Evolutionary conservation across 2,797 vertebrate species (phyloP).

Genomic region (Poecilia wingei): DNA sequence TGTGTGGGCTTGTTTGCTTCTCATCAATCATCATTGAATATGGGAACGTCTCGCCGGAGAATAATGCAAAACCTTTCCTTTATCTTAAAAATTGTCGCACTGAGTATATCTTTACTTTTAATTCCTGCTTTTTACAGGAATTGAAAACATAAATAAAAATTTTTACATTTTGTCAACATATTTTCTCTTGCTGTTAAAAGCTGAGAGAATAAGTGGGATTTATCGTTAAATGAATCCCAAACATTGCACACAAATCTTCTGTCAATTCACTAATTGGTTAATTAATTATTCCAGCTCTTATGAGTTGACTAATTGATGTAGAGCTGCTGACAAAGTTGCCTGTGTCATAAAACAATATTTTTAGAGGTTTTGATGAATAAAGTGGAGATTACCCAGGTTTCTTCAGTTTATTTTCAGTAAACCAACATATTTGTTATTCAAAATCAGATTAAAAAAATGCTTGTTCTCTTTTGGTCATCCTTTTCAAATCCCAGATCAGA

Average conservation of each 20-base stretch:
- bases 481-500: slow-evolving; percentile 27
- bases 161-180: background rate
- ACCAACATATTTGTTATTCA: slow-evolving; percentile 11
- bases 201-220: slow-evolving; percentile 4
- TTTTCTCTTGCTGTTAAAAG: background rate
- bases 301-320: slow-evolving; percentile 15
- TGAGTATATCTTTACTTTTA: background rate
- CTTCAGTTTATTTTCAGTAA: slow-evolving; percentile 22
- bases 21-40: background rate
- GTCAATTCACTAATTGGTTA: slow-evolving; percentile 30
- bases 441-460: slow-evolving; percentile 21
- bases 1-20: background rate
- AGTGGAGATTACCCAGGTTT: background rate
- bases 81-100: background rate
- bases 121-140: slow-evolving; percentile 8
- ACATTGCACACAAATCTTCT: slow-evolving; percentile 17
- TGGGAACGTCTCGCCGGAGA: background rate
- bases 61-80: background rate
- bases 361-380: slow-evolving; percentile 24
- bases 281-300: slow-evolving; percentile 28
- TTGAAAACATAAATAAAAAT: too few species aligned
- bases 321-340: background rate
- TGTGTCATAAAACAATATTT: slow-evolving; percentile 12
- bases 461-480: slow-evolving; percentile 41
- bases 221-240: slow-evolving; percentile 16